Conservation (phyloP, 35 echinoderm and acorn worm genomes). For the Stichopus chloronotus region DNA sequence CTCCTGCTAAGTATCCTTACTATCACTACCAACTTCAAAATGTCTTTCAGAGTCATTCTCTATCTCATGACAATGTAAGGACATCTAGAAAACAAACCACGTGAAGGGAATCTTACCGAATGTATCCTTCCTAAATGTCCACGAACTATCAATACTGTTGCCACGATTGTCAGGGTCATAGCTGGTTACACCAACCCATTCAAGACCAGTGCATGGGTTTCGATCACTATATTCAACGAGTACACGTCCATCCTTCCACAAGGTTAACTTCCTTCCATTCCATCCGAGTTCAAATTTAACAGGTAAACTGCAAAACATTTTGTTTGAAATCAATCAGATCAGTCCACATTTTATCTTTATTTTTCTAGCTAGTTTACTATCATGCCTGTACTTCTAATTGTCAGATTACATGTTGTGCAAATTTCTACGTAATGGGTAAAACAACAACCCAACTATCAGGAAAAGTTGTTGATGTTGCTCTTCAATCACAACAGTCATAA, state of each 20-base stretch:
- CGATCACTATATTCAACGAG: background rate
- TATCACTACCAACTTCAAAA: too few species aligned
- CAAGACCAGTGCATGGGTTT: background rate
- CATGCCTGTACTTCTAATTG: too few species aligned
- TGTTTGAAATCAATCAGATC: too few species aligned
- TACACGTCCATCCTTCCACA: background rate
- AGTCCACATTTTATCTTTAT: too few species aligned
- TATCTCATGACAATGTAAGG: background rate
- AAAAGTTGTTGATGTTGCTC: too few species aligned
- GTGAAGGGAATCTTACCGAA: background rate
- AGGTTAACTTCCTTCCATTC: background rate
- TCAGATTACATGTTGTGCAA: too few species aligned
- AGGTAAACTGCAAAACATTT: background rate
- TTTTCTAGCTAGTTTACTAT: too few species aligned
- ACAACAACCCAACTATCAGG: too few species aligned
- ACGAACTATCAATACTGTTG: background rate
- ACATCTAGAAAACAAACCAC: background rate
- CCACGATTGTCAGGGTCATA: background rate
- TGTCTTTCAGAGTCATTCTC: too few species aligned
- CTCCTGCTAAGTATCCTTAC: too few species aligned
- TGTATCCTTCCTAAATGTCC: background rate
- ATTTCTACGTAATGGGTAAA: too few species aligned
- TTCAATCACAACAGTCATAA: too few species aligned
- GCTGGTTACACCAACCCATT: background rate
- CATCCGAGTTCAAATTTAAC: background rate